Base-by-base conservation (phyloP, 2,797 vertebrate species). In the Etheostoma nigrum region DNA sequence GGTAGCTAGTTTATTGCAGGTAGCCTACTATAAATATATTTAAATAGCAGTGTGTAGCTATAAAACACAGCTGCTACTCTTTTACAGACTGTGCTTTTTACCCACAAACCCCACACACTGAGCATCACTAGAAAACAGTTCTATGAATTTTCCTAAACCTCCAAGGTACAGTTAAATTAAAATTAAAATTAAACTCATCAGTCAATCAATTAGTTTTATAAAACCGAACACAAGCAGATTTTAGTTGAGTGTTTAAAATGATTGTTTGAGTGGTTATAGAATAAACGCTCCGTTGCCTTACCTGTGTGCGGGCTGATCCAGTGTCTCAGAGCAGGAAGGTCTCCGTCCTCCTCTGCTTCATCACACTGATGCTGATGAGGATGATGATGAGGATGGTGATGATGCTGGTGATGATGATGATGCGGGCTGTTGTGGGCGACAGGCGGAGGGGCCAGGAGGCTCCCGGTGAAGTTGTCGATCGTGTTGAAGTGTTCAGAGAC, bases 281-380 rank as follows among this genome's bases (percentile, higher is more conserved):
- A 69, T 59, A 42, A 80, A 76, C 74, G 81, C 81, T 78, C 16
- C 58, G 6, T 89, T 3, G 36, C 36, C 36, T 12, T 12, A 93
- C 91, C 92, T 93, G 91, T 91, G 33, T 19, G 85, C 64, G 67
- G 55, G 87, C 72, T 84, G 89, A 71, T 90, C 75, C 85, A 72
- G 84, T 61, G 75, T 88, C 77, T 91, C 90, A 92, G 88, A 88
- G 84, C 82, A 77, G 82, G 71, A 83, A 73, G 76, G 59, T 89
- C 75, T 88, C 73, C 70, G 82, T 90, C 86, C 89, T 80, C 76
- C 67, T 80, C 86, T 82, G 85, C 87, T 82, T 91, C 92, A 92
- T 93, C 86, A 90, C 90, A 89, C 86, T 89, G 85, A 73, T 78
- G 80, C 83, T 76, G 83, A 23, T 72, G 79, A 14, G 67, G 77